phyloP scores from a whole-genome alignment of 1,140 invertebrate species.

The Penaeus indicus region DNA sequence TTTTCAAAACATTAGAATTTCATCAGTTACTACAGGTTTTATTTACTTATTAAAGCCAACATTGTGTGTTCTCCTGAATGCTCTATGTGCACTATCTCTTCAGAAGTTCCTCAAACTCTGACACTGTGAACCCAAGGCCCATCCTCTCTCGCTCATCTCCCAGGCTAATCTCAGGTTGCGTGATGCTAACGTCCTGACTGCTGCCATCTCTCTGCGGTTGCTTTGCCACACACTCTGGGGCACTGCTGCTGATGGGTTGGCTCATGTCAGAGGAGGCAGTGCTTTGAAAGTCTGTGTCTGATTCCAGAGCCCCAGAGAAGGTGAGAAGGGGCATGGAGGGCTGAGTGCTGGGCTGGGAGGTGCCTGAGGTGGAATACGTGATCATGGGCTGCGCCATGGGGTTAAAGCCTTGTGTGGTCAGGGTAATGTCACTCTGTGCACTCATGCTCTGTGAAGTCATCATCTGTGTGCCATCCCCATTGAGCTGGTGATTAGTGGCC shows the following conservation, averaged over 20 bases:
- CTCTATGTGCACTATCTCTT: slow-evolving; percentile 34
- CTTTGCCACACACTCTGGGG: background rate
- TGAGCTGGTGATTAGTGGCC: slow-evolving; percentile 4
- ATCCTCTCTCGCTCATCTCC: slow-evolving; percentile 18
- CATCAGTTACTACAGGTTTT: no score
- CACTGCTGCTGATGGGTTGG: slow-evolving; percentile 3
- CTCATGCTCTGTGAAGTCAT: slow-evolving; percentile 24
- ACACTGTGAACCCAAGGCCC: slow-evolving; percentile 21
- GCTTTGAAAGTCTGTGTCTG: slow-evolving; percentile 33
- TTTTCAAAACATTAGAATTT: no score
- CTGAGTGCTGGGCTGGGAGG: background rate
- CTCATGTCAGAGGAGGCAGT: background rate
- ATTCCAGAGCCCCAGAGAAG: slow-evolving; percentile 41
- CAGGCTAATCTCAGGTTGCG: slow-evolving; percentile 1
- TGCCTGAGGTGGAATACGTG: background rate
- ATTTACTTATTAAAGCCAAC: no score
- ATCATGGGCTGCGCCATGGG: background rate
- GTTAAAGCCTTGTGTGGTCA: slow-evolving; percentile 34
- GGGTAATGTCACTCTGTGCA: slow-evolving; percentile 8
- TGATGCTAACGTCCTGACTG: background rate
- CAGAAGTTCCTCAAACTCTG: slow-evolving; percentile 51
- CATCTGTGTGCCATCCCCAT: background rate
- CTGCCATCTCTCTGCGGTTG: background rate
- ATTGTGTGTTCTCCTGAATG: no score
- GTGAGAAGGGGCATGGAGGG: slow-evolving; percentile 46